These are phyloP conservation scores for Anarsia innoxiella DNA, from an alignment of 2,888 invertebrate species.

Conservation along the genomic window DNA sequence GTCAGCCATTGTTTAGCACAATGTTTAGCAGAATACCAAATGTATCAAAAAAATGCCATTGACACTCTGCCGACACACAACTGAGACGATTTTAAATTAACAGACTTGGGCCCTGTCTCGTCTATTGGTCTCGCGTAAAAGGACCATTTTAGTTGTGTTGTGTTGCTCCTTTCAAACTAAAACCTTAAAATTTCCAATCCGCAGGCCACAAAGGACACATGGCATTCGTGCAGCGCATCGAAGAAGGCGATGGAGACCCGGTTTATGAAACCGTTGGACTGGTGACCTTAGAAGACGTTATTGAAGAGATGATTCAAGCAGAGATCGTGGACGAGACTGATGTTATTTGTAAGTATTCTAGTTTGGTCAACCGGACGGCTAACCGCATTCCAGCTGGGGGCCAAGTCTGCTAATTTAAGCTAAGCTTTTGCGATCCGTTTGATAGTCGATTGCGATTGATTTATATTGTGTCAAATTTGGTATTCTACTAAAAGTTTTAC, in stretches of 20 bases:
- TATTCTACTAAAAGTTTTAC: too few relatives aligned
- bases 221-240: conserved; percentile 97
- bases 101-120: neutral
- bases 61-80: too few relatives aligned
- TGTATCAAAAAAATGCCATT: neutral
- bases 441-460: too few relatives aligned
- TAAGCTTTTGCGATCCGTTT: too few relatives aligned
- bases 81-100: too few relatives aligned
- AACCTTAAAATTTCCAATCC: neutral
- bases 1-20: too few relatives aligned
- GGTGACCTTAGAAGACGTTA: conserved; percentile 98
- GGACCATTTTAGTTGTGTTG: neutral
- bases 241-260: conserved; percentile 95
- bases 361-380: too few relatives aligned
- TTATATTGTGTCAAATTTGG: too few relatives aligned
- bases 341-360: conserved; percentile 84
- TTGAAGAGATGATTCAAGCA: conserved; percentile 98
- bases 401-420: too few relatives aligned
- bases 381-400: too few relatives aligned
- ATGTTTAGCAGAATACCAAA: neutral
- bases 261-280: conserved; percentile 96
- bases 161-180: neutral
- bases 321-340: conserved; percentile 99
- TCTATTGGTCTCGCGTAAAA: neutral
- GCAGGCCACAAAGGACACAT: conserved; percentile 90